These are phyloP conservation scores for Drosophila subobscura DNA, from an alignment of 1,140 invertebrate species.

Conservation along the genomic window DNA sequence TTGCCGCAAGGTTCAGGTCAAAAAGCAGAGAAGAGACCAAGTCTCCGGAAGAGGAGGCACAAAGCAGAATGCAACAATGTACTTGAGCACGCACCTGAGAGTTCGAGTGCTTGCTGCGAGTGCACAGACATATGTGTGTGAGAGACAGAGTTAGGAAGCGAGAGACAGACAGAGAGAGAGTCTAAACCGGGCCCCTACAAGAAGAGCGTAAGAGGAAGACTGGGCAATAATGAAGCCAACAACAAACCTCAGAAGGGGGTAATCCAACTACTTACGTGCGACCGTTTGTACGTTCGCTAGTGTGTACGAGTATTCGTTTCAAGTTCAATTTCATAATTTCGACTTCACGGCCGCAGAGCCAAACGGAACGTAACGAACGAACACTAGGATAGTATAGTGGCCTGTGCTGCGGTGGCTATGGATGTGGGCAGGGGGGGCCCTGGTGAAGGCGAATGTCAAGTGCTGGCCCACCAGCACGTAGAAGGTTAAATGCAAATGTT, in stretches of 20 bases:
- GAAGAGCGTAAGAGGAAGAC: slow-evolving; percentile 44
- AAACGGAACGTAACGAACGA: slow-evolving; percentile 35
- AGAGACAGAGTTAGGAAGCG: slow-evolving; percentile 11
- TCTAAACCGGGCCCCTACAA: background rate
- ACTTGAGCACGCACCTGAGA: slow-evolving; percentile 71
- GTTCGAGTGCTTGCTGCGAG: slow-evolving; percentile 10
- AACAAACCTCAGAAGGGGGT: slow-evolving; percentile 40
- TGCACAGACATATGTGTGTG: background rate
- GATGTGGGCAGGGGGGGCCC: slow-evolving; percentile 5
- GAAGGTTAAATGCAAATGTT: slow-evolving; percentile 66
- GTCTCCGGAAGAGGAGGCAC: slow-evolving; percentile 48
- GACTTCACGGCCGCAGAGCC: slow-evolving; percentile 61
- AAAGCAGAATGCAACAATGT: slow-evolving; percentile 52
- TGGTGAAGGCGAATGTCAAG: slow-evolving; percentile 76
- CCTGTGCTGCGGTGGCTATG: background rate
- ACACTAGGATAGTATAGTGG: no score
- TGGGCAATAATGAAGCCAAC: slow-evolving; percentile 60
- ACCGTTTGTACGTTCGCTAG: slow-evolving; percentile 19
- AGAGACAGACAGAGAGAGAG: slow-evolving; percentile 7
- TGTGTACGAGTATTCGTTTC: slow-evolving; percentile 53
- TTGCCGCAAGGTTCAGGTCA: slow-evolving; percentile 47
- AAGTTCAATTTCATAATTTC: slow-evolving; percentile 82
- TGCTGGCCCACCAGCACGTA: slow-evolving; percentile 32
- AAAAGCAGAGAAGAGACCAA: slow-evolving; percentile 35
- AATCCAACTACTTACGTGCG: slow-evolving; percentile 30